These are phyloP conservation scores for Sinocyclocheilus anophthalmus DNA, from an alignment of 2,113 vertebrate genomes.

Conservation along the genomic window DNA sequence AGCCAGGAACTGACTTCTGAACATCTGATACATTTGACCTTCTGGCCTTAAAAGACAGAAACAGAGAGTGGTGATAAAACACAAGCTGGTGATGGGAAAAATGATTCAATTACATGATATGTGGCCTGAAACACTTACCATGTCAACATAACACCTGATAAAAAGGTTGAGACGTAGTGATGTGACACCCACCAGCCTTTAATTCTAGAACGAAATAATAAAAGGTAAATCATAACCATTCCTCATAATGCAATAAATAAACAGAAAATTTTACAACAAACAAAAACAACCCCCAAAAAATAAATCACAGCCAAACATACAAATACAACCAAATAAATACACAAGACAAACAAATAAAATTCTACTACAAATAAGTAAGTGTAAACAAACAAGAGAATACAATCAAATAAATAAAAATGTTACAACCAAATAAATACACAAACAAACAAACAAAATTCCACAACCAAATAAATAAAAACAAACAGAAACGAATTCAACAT, in stretches of 20 bases:
- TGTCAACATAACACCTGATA: conserved; percentile 96
- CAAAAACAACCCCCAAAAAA: neutral
- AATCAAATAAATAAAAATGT: neutral
- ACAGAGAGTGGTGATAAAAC: neutral
- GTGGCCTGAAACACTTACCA: conserved; percentile 81
- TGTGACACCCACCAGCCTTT: conserved; percentile 99
- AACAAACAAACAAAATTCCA: too few species aligned
- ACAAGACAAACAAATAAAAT: neutral
- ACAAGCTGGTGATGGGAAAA: neutral
- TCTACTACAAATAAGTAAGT: neutral
- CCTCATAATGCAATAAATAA: neutral
- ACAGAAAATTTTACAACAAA: neutral
- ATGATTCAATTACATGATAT: neutral
- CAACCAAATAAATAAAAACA: too few species aligned
- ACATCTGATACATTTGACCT: conserved; percentile 94
- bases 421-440: too few species aligned
- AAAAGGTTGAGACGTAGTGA: conserved; percentile 95
- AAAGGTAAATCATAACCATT: neutral
- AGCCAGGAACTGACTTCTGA: conserved; percentile 93
- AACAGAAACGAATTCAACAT: neutral
- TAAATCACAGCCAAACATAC: neutral
- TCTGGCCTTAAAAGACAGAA: conserved; percentile 82
- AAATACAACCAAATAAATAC: neutral
- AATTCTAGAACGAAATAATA: conserved; percentile 74
- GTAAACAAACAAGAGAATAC: neutral